Evolutionary conservation across 2,797 vertebrate genomes (phyloP).

Genomic region (Aulostomus chinensis): DNA sequence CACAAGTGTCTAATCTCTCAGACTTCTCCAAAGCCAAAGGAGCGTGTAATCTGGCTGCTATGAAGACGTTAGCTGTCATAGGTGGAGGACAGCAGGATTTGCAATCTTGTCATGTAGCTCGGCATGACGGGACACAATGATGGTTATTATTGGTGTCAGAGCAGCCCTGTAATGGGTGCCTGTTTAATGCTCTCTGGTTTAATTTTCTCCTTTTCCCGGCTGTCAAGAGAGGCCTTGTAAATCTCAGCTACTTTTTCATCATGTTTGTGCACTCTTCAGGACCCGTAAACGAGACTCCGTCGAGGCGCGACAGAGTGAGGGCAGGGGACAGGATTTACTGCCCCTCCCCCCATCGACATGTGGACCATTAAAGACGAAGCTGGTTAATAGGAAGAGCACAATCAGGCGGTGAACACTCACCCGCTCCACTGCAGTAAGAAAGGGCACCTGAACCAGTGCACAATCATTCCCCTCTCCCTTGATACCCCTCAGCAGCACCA

Average conservation of each 20-base stretch:
- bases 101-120: constrained; percentile 68
- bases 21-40: constrained; percentile 23
- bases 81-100: constrained; percentile 56
- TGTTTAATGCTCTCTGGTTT: constrained; percentile 84
- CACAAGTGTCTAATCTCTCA: constrained; percentile 26
- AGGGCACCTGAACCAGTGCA: constrained; percentile 4
- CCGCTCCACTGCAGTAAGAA: constrained; percentile 26
- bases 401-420: constrained; percentile 76
- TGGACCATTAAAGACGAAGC: constrained; percentile 80
- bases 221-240: constrained; percentile 83
- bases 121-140: constrained; percentile 68
- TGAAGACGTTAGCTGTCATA: constrained; percentile 65
- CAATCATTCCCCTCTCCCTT: not conserved
- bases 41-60: constrained; percentile 40
- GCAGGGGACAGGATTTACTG: constrained; percentile 80
- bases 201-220: constrained; percentile 84
- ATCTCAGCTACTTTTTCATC: constrained; percentile 88
- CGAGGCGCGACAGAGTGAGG: constrained; percentile 60
- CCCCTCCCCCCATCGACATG: constrained; percentile 71
- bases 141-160: constrained; percentile 78
- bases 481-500: not conserved
- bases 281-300: constrained; percentile 75
- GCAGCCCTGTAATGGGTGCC: constrained; percentile 74
- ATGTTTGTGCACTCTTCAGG: constrained; percentile 79
- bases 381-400: constrained; percentile 81